phyloP scores from a whole-genome alignment of 2,113 vertebrate genomes.

The Lethenteron camtschaticum region DNA sequence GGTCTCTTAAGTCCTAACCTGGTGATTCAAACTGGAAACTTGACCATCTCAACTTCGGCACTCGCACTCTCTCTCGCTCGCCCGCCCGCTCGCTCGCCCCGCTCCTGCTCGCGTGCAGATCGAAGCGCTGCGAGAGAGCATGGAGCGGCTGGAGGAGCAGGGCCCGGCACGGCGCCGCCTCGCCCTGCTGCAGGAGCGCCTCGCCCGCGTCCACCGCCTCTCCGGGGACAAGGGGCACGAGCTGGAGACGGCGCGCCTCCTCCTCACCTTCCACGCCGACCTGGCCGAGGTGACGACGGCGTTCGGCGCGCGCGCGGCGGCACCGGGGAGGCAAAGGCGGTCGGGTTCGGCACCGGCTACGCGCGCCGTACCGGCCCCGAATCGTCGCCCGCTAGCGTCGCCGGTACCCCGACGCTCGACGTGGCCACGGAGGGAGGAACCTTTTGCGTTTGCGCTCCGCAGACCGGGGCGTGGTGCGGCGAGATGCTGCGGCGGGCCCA shows the following conservation, averaged over 20 bases:
- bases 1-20: too few relatives aligned
- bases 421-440: too few relatives aligned
- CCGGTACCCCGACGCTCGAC: neutral
- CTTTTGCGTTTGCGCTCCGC: conserved; percentile 3
- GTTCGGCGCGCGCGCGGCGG: too few relatives aligned
- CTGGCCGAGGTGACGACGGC: conserved; percentile 29
- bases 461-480: conserved; percentile 48
- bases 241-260: conserved; percentile 28
- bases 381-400: too few relatives aligned
- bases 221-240: conserved; percentile 25
- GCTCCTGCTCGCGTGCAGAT: too few relatives aligned
- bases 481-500: conserved; percentile 39
- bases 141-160: conserved; percentile 11
- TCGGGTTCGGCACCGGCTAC: neutral
- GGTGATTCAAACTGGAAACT: too few relatives aligned
- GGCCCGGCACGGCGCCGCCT: conserved; percentile 22
- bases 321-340: too few relatives aligned
- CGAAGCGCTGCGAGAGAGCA: too few relatives aligned
- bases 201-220: conserved; percentile 27
- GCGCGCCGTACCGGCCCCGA: neutral
- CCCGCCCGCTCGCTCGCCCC: too few relatives aligned
- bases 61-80: too few relatives aligned
- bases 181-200: conserved; percentile 18
- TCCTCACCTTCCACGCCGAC: conserved; percentile 32
- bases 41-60: too few relatives aligned